A percentile compares a stretch with the other conserved stretches of the same genome.
These are phyloP conservation scores for Andrena bicolor DNA, from an alignment of 2,888 invertebrate species.

Conservation along the genomic window DNA sequence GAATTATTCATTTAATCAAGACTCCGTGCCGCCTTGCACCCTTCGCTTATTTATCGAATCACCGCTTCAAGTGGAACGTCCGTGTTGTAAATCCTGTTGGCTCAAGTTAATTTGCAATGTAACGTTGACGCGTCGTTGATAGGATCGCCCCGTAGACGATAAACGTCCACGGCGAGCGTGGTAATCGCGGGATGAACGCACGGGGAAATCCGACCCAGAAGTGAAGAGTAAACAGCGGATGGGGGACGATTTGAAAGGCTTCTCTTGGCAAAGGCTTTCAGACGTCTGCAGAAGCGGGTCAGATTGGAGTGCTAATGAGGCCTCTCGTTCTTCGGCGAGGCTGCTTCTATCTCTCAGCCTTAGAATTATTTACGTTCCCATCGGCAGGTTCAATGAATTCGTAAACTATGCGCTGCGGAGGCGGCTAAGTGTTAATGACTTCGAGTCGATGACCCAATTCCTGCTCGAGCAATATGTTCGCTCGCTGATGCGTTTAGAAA, in stretches of 20 bases:
- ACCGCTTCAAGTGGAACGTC: too few species aligned
- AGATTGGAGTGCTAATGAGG: constrained; percentile 57
- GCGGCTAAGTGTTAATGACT: constrained; percentile 41
- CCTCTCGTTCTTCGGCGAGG: constrained; percentile 37
- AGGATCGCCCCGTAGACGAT: not conserved
- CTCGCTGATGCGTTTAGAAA: too few species aligned
- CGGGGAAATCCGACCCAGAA: constrained; percentile 17
- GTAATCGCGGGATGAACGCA: constrained; percentile 16
- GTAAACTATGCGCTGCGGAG: constrained; percentile 16
- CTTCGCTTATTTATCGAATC: too few species aligned
- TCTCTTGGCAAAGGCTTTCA: constrained; percentile 26
- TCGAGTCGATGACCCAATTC: constrained; percentile 36
- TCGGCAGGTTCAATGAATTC: constrained; percentile 42
- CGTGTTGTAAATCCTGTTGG: not conserved
- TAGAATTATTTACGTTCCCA: constrained; percentile 45
- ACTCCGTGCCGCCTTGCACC: too few species aligned
- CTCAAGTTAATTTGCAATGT: not conserved
- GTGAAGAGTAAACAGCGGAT: constrained; percentile 22
- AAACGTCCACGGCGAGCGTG: not conserved
- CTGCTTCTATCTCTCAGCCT: constrained; percentile 16
- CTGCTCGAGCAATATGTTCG: not conserved
- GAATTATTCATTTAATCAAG: too few species aligned
- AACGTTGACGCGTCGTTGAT: not conserved
- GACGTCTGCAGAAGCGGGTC: constrained; percentile 27
- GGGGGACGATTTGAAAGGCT: constrained; percentile 18